Evolutionary conservation across 92 coral and sea anemone genomes (phyloP), one percentile per base, ranked within the genome.

Genomic region (Galaxea fascicularis): DNA sequence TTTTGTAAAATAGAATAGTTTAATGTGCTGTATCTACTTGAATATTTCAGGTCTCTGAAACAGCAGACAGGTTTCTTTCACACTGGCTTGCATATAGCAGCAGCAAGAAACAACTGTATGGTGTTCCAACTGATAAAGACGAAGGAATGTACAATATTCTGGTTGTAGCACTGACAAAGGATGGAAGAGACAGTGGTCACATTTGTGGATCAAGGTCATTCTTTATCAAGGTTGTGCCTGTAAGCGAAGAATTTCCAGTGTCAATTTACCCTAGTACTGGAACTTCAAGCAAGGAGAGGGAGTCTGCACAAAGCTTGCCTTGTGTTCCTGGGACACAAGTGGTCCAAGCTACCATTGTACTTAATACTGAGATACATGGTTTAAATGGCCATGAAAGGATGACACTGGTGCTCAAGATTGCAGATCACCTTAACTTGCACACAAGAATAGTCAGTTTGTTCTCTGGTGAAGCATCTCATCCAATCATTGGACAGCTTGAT

Each of bases 161-260:
- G 24, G 88, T 97, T 24, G 95, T 97, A 17, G 99, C 98, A n/a
- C 51, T 96, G 71, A 74, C 89, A 29, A 87, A 68, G 63, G 92
- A 90, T 26, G 78, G 81, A 17, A 67, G 65, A 4, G 69, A 77
- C 8, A 63, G 96, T 57, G 94, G 97, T 39, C 66, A 87, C 28
- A 85, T 95, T 49, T 97, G 98, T 88, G 99, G 98, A 10, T 93
- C 94, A 65, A 85, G 54, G 67, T 86, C 99, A 14, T 89, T 96
- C 65, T 86, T 85, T 21, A 85, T 97, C 20, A 86, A 84, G 59
- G 97, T 97, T 7, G 64, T 85, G n/a, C 65, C 90, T 52, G 10
- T 74, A 10, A 74, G 87, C 26, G 82, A 81, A 49, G 22, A 72
- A 64, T 65, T 91, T 20, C 85, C 92, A 69, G 68, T 63, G 46